Conservation (phyloP, 2,888 invertebrate genomes). For the Phasia obesa region DNA sequence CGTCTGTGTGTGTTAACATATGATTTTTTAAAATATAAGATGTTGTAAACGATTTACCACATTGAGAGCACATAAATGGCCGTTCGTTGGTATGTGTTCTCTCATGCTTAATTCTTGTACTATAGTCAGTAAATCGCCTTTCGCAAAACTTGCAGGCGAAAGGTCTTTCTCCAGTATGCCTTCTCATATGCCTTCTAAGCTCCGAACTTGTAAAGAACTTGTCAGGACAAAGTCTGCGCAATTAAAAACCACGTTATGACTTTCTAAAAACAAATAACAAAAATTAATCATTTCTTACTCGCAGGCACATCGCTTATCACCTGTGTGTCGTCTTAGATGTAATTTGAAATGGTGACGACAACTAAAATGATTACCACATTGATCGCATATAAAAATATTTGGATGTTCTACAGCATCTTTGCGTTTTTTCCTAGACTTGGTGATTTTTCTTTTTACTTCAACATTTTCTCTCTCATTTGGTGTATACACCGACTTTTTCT, state of each 20-base stretch:
- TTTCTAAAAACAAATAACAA: background rate
- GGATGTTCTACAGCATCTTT: slow-evolving; percentile 46
- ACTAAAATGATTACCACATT: slow-evolving; percentile 77
- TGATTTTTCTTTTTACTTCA: slow-evolving; percentile 6
- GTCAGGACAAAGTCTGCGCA: slow-evolving; percentile 75
- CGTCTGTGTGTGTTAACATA: slow-evolving; percentile 78
- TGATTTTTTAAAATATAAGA: slow-evolving; percentile 79
- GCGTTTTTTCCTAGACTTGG: slow-evolving; percentile 28
- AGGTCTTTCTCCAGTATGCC: slow-evolving; percentile 77
- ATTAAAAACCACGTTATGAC: slow-evolving; percentile 19
- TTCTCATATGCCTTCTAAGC: slow-evolving; percentile 77
- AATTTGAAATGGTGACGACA: slow-evolving; percentile 77
- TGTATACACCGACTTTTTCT: background rate
- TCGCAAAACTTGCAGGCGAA: slow-evolving; percentile 77
- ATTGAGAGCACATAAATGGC: slow-evolving; percentile 76
- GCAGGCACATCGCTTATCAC: slow-evolving; percentile 78
- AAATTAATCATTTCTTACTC: slow-evolving; percentile 73
- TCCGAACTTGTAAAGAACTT: slow-evolving; percentile 78
- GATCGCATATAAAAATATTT: slow-evolving; percentile 76
- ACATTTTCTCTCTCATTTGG: background rate
- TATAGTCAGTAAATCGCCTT: slow-evolving; percentile 77
- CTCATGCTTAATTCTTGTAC: slow-evolving; percentile 77
- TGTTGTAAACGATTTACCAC: slow-evolving; percentile 77
- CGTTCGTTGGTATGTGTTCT: slow-evolving; percentile 78
- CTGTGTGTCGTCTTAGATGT: slow-evolving; percentile 78